Conservation (phyloP, 1,140 invertebrate species). For the Hyphantria cunea region DNA sequence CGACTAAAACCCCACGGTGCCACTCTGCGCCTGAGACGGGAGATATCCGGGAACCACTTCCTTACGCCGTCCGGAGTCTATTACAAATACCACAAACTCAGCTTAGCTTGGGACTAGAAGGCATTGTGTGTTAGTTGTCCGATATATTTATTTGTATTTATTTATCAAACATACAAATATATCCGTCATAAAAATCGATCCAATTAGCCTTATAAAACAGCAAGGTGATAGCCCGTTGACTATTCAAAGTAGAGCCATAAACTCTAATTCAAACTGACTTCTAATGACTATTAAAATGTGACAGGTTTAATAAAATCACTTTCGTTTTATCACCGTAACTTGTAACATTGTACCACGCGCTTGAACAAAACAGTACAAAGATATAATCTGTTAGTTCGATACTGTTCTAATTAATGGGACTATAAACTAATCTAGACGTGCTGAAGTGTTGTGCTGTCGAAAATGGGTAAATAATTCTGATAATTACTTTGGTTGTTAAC, state of each 20-base stretch:
- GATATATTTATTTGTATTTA: no score
- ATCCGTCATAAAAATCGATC: background rate
- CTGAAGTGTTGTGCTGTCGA: background rate
- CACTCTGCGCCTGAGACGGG: no score
- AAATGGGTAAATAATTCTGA: background rate
- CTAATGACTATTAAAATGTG: slow-evolving; percentile 13
- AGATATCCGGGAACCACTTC: no score
- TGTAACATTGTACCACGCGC: slow-evolving; percentile 15
- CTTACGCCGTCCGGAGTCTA: no score
- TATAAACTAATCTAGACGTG: background rate
- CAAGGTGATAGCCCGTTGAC: slow-evolving; percentile 1
- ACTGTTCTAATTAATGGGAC: background rate
- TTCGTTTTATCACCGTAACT: slow-evolving; percentile 33
- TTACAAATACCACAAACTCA: no score
- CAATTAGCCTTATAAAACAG: slow-evolving; percentile 9
- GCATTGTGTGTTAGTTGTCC: no score
- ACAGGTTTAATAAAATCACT: slow-evolving; percentile 23
- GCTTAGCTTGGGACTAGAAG: no score
- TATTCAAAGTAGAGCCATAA: background rate
- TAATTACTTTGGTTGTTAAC: background rate
- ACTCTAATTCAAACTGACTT: slow-evolving; percentile 8
- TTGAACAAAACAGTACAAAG: background rate
- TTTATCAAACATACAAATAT: background rate
- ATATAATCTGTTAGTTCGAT: background rate
- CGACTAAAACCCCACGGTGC: no score